Conservation (phyloP, 1,140 invertebrate species). For the Sitophilus oryzae region DNA sequence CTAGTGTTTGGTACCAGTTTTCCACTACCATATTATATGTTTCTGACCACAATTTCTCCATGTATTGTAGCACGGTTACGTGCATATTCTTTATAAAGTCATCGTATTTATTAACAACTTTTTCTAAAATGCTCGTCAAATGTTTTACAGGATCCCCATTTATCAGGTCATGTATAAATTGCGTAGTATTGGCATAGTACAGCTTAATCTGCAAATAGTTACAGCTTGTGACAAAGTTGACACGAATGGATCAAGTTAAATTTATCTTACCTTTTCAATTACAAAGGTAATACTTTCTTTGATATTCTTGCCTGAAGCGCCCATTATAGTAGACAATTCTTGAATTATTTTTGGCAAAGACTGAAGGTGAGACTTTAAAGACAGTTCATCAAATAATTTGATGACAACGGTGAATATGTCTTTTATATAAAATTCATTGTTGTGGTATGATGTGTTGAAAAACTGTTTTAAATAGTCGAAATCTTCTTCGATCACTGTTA, state of each 20-base stretch:
- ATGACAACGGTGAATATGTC: slow-evolving; percentile 63
- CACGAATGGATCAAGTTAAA: not conserved
- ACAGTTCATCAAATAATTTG: slow-evolving; percentile 67
- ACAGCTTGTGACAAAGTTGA: no score
- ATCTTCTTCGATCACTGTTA: slow-evolving; percentile 66
- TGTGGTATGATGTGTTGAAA: slow-evolving; percentile 68
- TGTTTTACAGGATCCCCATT: slow-evolving; percentile 66
- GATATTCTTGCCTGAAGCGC: slow-evolving; percentile 70
- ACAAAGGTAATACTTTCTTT: slow-evolving; percentile 68
- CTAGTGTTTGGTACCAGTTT: slow-evolving; percentile 65
- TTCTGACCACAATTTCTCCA: slow-evolving; percentile 65
- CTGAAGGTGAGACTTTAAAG: slow-evolving; percentile 69
- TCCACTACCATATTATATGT: slow-evolving; percentile 53
- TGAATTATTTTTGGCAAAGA: slow-evolving; percentile 70
- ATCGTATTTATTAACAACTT: slow-evolving; percentile 67
- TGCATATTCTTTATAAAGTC: slow-evolving; percentile 71
- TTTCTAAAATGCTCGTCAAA: slow-evolving; percentile 59
- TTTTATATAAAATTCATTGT: slow-evolving; percentile 77
- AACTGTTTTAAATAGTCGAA: slow-evolving; percentile 62
- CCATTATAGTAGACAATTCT: slow-evolving; percentile 77
- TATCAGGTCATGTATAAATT: slow-evolving; percentile 60
- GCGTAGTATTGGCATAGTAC: slow-evolving; percentile 61
- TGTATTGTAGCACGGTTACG: slow-evolving; percentile 66
- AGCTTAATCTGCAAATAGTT: slow-evolving; percentile 56
- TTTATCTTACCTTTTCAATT: slow-evolving; percentile 54